phyloP scores from a whole-genome alignment of 2,888 invertebrate genomes.

The Rhagonycha fulva region DNA sequence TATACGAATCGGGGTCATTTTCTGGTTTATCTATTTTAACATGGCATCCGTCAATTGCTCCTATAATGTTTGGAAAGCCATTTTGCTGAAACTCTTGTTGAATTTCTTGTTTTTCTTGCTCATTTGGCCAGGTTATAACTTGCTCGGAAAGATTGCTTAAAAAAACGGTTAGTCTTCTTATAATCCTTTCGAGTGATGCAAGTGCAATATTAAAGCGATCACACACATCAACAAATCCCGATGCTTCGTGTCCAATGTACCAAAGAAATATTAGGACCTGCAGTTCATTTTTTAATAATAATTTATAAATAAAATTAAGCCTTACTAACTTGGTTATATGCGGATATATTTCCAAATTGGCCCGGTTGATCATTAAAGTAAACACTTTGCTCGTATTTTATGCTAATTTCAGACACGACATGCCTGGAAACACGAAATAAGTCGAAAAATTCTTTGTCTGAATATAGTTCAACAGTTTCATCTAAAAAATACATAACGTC shows the following conservation, averaged over 20 bases:
- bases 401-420: no score
- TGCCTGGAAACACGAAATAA: no score
- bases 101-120: neutral
- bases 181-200: neutral
- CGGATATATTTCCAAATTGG: no score
- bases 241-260: neutral
- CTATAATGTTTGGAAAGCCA: neutral
- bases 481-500: no score
- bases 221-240: neutral
- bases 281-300: no score
- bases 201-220: neutral
- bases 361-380: no score
- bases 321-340: no score
- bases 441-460: no score
- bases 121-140: neutral
- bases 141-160: neutral
- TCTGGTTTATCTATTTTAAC: neutral
- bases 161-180: neutral
- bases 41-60: slow-evolving; percentile 3
- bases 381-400: no score
- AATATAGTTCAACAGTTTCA: no score
- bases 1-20: neutral
- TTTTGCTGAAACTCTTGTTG: neutral
- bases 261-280: neutral
- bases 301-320: no score